Evolutionary conservation across 2,888 invertebrate species (phyloP).

Genomic region (Scaptomyza flava): DNA sequence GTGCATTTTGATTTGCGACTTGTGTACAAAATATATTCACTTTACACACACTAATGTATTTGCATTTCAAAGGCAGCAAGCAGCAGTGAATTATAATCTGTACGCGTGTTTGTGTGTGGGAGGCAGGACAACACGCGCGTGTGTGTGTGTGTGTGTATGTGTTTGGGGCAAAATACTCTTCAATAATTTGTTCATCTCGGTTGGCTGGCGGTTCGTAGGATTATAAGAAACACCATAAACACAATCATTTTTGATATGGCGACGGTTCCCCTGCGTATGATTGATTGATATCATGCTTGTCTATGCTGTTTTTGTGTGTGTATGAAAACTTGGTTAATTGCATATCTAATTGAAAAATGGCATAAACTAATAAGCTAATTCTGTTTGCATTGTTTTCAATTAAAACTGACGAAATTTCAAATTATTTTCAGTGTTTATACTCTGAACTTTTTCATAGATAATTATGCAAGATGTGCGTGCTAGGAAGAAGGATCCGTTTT

Average conservation of each 20-base stretch:
- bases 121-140: neutral
- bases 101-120: conserved; percentile 3
- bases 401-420: conserved; percentile 8
- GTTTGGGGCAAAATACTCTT: conserved; percentile 6
- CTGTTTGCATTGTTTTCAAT: conserved; percentile 23
- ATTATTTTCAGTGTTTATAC: neutral
- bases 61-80: conserved; percentile 69
- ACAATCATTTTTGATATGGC: conserved; percentile 46
- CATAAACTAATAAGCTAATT: conserved; percentile 12
- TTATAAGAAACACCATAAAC: conserved; percentile 57
- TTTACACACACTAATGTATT: conserved; percentile 55
- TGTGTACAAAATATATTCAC: conserved; percentile 47
- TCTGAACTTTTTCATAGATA: neutral
- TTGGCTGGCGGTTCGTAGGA: conserved; percentile 35
- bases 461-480: neutral
- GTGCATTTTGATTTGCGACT: conserved; percentile 58
- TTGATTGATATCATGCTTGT: conserved; percentile 63
- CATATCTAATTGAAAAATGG: conserved; percentile 44
- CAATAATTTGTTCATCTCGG: conserved; percentile 3
- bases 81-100: neutral
- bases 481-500: neutral
- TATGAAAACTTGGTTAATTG: conserved; percentile 2
- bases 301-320: conserved; percentile 16
- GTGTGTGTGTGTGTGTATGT: conserved; percentile 12
- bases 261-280: conserved; percentile 66